Conservation (phyloP, 2,888 invertebrate species). For the Linyphia triangularis region DNA sequence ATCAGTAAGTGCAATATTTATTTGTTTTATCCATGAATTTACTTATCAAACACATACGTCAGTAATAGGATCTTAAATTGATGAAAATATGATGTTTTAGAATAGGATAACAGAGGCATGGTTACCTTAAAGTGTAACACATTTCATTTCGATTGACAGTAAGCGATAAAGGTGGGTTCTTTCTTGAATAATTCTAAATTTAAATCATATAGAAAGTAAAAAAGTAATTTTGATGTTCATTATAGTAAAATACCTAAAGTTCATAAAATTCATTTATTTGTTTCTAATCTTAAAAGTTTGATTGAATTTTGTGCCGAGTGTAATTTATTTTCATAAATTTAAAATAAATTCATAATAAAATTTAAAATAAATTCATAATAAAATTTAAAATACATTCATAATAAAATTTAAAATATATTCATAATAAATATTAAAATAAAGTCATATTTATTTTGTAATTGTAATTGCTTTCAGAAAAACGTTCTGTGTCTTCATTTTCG, state of each 20-base stretch:
- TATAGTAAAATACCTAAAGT: too few relatives aligned
- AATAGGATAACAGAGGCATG: neutral
- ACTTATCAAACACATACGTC: neutral
- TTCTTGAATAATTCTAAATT: too few relatives aligned
- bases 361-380: neutral
- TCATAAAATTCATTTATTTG: too few relatives aligned
- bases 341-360: too few relatives aligned
- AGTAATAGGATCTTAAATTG: neutral
- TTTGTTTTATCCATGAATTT: neutral
- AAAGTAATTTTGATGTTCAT: too few relatives aligned
- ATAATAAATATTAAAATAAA: neutral
- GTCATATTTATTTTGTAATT: neutral
- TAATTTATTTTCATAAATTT: neutral
- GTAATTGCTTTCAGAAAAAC: neutral
- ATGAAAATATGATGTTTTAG: neutral
- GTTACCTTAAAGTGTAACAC: neutral
- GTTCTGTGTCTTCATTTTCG: neutral
- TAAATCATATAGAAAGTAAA: too few relatives aligned
- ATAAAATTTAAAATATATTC: neutral
- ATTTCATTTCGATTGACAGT: neutral
- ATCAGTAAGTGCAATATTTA: neutral
- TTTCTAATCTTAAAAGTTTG: too few relatives aligned
- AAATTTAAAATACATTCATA: neutral
- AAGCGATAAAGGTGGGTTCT: neutral
- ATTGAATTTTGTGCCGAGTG: neutral